Evolutionary conservation across 2,113 vertebrate genomes (phyloP).

Genomic region (Pitta sordida): DNA sequence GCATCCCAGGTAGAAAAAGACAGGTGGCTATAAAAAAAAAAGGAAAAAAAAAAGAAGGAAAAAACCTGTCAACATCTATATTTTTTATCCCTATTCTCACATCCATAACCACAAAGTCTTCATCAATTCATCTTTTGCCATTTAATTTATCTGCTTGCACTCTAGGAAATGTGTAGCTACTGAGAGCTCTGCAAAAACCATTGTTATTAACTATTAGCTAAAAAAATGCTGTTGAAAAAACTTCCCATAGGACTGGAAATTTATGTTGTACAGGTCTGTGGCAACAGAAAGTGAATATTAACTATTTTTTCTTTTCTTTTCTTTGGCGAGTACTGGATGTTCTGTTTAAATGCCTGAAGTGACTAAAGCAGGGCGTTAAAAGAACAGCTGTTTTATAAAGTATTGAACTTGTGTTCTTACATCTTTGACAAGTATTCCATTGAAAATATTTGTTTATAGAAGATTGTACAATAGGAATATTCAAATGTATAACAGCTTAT

Average conservation of each 20-base stretch:
- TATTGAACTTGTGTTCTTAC: neutral
- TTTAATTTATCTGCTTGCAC: neutral
- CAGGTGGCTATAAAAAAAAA: neutral
- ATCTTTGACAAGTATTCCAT: conserved; percentile 7
- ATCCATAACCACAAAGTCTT: neutral
- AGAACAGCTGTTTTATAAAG: conserved; percentile 43
- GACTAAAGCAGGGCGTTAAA: neutral
- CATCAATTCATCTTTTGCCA: neutral
- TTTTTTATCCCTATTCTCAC: neutral
- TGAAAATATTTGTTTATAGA: conserved; percentile 45
- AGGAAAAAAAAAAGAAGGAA: neutral
- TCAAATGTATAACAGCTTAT: conserved; percentile 6
- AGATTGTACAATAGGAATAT: neutral
- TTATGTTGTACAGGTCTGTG: neutral
- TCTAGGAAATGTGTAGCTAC: neutral
- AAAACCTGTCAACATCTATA: neutral
- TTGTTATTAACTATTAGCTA: neutral
- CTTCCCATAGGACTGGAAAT: conserved; percentile 12
- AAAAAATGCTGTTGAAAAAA: conserved; percentile 1
- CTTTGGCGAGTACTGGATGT: conserved; percentile 20
- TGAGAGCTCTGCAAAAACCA: neutral
- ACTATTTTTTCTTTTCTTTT: conserved; percentile 31
- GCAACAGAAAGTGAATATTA: conserved; percentile 29
- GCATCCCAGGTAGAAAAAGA: neutral
- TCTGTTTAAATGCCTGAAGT: conserved; percentile 11